Base-by-base conservation (phyloP, 2,797 vertebrate species). In the Muscicapa comitata region DNA sequence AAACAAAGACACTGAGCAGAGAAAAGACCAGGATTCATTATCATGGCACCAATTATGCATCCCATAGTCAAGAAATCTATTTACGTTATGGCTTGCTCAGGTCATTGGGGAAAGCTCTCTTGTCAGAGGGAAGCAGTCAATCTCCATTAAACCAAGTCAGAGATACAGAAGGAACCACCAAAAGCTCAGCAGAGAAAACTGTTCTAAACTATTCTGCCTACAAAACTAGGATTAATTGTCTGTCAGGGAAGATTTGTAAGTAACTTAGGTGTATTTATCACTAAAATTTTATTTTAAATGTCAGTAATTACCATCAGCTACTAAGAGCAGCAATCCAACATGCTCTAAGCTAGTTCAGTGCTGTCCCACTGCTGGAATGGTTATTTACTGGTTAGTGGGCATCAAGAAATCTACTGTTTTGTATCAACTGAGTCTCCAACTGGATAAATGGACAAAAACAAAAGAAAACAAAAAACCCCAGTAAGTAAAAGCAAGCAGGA, bases 1-100 rank as follows among this genome's bases (percentile, higher is more conserved):
- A 97, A 98, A 95, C 94, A 91, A 91, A 84, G 94, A 94, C 94
- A 91, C 50, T 93, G 95, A 96, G 98, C 94, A 98, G 90, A 95
- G 84, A 74, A 93, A 95, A 94, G 76, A 68, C 48, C 80, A 91
- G 91, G 96, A 95, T 84, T 94, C 96, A 95, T 91, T 92, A 40
- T 51, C 57, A 94, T 71, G 29, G 89, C 81, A 97, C 93, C 93
- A 97, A 98, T 92, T 96, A 97, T 93, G 95, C 93, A 96, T 93
- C 96, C 93, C 93, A 95, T 94, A 98, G 98, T 98, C 96, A 97
- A 98, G 97, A 98, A 95, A 98, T 98, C 97, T 98, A 95, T 98
- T 98, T 98, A 98, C 94, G 97, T 97, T 98, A 97, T 97, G 95
- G 96, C 91, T 97, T 96, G 92, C 95, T 85, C 95, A 98, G 97